phyloP scores from a whole-genome alignment of 1,140 invertebrate species.

The Drosophila ogumai region DNA sequence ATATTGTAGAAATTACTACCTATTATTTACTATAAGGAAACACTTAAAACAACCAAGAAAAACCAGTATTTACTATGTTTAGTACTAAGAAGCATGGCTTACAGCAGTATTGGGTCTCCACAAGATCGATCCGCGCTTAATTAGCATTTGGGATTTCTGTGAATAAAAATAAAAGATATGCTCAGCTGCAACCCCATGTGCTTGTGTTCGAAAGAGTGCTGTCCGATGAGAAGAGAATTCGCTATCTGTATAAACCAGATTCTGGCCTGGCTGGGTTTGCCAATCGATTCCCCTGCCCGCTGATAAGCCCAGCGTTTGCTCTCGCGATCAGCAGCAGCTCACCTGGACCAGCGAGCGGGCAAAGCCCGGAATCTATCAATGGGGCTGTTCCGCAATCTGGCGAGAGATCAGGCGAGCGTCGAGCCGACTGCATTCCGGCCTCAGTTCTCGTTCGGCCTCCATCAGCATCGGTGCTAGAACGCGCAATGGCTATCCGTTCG shows the following conservation, averaged over 20 bases:
- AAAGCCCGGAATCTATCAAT: slow-evolving; percentile 44
- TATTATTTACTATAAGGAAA: not conserved
- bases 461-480: slow-evolving; percentile 42
- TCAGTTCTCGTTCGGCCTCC: slow-evolving; percentile 45
- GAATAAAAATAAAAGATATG: not conserved
- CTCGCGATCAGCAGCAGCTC: slow-evolving; percentile 7
- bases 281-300: not conserved
- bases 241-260: slow-evolving; percentile 6
- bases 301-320: slow-evolving; percentile 3
- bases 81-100: not conserved
- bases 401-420: slow-evolving; percentile 10
- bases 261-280: not conserved
- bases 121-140: not conserved
- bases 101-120: not conserved
- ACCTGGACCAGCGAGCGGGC: slow-evolving; percentile 26
- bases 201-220: not conserved
- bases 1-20: not conserved
- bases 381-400: slow-evolving; percentile 21
- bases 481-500: slow-evolving; percentile 38
- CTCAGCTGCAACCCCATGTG: not conserved
- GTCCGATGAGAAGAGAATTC: not conserved
- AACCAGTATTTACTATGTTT: not conserved
- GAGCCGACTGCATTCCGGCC: slow-evolving; percentile 6
- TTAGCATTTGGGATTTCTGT: not conserved
- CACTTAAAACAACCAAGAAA: not conserved